Base-by-base conservation (phyloP, 1,140 invertebrate species). In the Drosophila tsacasi region DNA sequence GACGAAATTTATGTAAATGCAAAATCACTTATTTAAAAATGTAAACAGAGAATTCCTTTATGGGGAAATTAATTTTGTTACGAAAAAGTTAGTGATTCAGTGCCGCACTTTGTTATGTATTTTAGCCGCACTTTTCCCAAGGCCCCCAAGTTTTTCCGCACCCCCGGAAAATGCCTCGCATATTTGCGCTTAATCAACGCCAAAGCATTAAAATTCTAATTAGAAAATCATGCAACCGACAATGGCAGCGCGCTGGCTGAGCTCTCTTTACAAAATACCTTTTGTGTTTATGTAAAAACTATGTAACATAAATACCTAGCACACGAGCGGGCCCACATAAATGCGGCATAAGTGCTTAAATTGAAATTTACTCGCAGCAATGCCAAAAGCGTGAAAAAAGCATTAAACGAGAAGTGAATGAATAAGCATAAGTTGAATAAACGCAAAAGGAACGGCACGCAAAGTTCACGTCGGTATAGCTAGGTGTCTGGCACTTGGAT, bases 151-250 rank as follows among this genome's bases (percentile, higher is more conserved):
- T 0, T 12, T 55, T 55, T 3, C 12, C 25, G 25, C 47, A 27
- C 2, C 12, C 44, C 42, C 67, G 46, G 47, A 32, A 72, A 84
- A 77, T 81, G 61, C 54, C 21, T 52, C 23, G 40, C 47, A 68
- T 81, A 64, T 64, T 76, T 81, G 57, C 59, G 64, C 23, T 39
- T 67, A 64, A 83, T 68, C 68, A 64, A 39, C 74, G 47, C 25
- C 23, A 37, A 35, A 60, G 49, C 76, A 83, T 83, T 80, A 63
- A 69, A 75, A 83, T 80, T 81, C 81, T 76, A 71, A 83, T 83
- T 79, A 64, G 59, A 58, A 74, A 83, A 61, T 64, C 63, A 75
- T 60, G 78, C 78, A 80, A 47, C 63, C 67, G 57, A 37, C 47
- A 52, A 46, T 32, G 67, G 25, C 21, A 64, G 47, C 27, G 27